Conservation (phyloP, 2,113 vertebrate genomes). For the Diglossa brunneiventris region DNA sequence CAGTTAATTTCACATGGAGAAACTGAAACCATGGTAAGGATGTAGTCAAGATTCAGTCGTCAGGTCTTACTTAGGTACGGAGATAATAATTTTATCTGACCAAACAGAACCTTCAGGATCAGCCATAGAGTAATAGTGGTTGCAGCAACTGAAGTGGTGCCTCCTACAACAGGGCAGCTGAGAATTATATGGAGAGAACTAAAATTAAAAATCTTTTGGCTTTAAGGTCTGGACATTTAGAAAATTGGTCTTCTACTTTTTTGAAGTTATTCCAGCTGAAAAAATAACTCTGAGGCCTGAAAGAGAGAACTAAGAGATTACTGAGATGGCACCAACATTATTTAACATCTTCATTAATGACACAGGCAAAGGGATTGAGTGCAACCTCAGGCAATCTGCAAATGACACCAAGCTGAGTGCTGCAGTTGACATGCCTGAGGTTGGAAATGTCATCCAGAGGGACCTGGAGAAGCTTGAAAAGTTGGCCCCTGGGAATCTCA, state of each 20-base stretch:
- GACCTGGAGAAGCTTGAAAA: background rate
- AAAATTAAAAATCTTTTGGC: background rate
- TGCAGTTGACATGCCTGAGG: background rate
- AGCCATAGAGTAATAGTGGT: background rate
- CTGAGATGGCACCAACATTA: background rate
- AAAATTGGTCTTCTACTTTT: background rate
- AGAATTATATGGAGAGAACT: background rate
- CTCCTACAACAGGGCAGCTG: background rate
- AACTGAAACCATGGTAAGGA: background rate
- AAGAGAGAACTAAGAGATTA: background rate
- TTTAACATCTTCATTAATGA: background rate
- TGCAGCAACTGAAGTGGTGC: background rate
- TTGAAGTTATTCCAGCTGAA: background rate
- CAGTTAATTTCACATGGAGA: background rate
- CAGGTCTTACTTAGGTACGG: background rate
- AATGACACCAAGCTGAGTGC: background rate
- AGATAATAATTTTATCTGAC: background rate
- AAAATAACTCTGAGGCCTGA: background rate
- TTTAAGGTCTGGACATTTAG: background rate
- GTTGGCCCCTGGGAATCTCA: background rate
- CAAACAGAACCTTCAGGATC: background rate
- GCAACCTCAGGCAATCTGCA: background rate
- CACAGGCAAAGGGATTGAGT: background rate
- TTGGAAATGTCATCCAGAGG: background rate
- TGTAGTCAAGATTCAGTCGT: background rate